Percentiles rank a stretch among this genome's conserved stretches.
Evolutionary conservation across 2,797 vertebrate species (phyloP).

Genomic region (Microcaecilia unicolor): DNA sequence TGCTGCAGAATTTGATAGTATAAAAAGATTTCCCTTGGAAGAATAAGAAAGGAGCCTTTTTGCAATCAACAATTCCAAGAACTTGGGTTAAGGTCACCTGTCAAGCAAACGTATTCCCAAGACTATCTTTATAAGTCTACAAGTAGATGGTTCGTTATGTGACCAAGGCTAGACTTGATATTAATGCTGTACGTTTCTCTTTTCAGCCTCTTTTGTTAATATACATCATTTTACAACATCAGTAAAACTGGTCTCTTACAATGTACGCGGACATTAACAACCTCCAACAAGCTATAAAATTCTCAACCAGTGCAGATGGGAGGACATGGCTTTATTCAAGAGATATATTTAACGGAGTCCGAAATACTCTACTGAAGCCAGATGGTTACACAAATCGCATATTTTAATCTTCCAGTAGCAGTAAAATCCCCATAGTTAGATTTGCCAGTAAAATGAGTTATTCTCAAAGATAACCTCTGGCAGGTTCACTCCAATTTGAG

Average conservation of each 20-base stretch:
- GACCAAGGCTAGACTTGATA: too few relatives aligned
- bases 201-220: neutral
- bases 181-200: conserved; percentile 11
- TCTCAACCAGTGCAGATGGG: neutral
- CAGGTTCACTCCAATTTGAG: too few relatives aligned
- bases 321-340: neutral
- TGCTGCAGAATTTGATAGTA: too few relatives aligned
- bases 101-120: neutral
- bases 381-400: conserved; percentile 1
- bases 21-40: too few relatives aligned
- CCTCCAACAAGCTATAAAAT: conserved; percentile 20
- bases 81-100: neutral
- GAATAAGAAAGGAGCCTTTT: too few relatives aligned
- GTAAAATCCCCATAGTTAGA: too few relatives aligned
- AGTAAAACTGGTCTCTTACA: conserved; percentile 16
- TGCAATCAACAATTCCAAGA: neutral
- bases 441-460: too few relatives aligned
- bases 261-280: conserved; percentile 20
- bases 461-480: too few relatives aligned
- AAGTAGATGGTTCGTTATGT: too few relatives aligned
- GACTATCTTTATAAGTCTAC: conserved; percentile 1
- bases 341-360: conserved; percentile 1
- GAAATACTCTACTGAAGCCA: conserved; percentile 5
- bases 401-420: neutral
- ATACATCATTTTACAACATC: conserved; percentile 2